These are phyloP conservation scores for Nothobranchius kuhntae DNA, from an alignment of 2,113 vertebrate species.

Conservation along the genomic window DNA sequence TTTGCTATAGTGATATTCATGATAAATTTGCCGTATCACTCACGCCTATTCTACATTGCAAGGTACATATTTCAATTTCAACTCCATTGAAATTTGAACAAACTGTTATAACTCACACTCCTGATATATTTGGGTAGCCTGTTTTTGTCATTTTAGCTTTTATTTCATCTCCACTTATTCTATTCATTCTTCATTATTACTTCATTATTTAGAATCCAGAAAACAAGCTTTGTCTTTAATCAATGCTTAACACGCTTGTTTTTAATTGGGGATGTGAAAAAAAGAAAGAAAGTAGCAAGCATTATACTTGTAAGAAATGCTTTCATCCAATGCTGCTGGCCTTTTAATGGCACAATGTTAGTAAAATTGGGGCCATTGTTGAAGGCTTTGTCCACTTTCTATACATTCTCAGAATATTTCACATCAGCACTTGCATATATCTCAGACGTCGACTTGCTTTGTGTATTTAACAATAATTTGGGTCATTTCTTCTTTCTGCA, in stretches of 20 bases:
- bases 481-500: conserved; percentile 55
- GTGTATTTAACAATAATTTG: conserved; percentile 1
- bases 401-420: neutral
- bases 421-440: neutral
- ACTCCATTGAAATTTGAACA: too few relatives aligned
- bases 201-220: neutral
- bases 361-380: neutral
- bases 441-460: neutral
- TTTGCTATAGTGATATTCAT: too few relatives aligned
- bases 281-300: neutral
- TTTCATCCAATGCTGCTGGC: neutral
- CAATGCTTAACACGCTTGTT: neutral
- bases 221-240: neutral
- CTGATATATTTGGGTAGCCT: neutral
- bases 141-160: neutral
- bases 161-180: too few relatives aligned
- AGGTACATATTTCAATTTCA: too few relatives aligned
- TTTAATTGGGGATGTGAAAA: neutral
- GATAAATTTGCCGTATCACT: too few relatives aligned
- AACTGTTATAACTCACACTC: too few relatives aligned
- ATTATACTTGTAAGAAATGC: neutral
- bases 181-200: too few relatives aligned
- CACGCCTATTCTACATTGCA: too few relatives aligned
- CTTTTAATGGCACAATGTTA: neutral
- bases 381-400: neutral